Percentiles rank a stretch among this genome's conserved stretches.
Conservation (phyloP, 2,888 invertebrate species). For the Philereme vetulata region DNA sequence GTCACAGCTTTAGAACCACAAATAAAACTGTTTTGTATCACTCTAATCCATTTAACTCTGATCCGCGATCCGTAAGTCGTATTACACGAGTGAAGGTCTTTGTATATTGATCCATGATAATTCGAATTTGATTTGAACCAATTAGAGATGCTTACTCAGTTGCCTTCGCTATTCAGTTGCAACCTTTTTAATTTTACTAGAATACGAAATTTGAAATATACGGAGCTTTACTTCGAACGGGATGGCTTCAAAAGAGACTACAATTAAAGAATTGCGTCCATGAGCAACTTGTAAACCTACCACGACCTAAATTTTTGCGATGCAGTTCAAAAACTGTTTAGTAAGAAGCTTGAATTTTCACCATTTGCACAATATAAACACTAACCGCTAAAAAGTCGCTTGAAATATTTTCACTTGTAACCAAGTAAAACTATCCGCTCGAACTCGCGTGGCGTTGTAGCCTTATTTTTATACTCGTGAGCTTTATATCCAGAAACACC, state of each 20-base stretch:
- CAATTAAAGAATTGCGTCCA: too few relatives aligned
- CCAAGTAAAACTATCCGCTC: too few relatives aligned
- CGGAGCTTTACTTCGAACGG: constrained; percentile 29
- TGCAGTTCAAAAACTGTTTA: too few relatives aligned
- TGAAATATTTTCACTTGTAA: too few relatives aligned
- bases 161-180: constrained; percentile 59
- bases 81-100: constrained; percentile 38
- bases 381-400: too few relatives aligned
- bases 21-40: constrained; percentile 18
- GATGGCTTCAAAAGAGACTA: too few relatives aligned
- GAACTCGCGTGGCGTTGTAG: too few relatives aligned
- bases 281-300: constrained; percentile 1
- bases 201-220: constrained; percentile 47
- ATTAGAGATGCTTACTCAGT: constrained; percentile 80
- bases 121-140: constrained; percentile 79
- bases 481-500: too few relatives aligned
- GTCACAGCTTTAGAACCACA: constrained; percentile 13
- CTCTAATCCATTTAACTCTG: constrained; percentile 31
- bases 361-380: too few relatives aligned
- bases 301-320: not conserved
- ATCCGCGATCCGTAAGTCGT: constrained; percentile 18
- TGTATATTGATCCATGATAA: constrained; percentile 54
- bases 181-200: constrained; percentile 51
- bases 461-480: too few relatives aligned
- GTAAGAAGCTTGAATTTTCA: too few relatives aligned